Evolutionary conservation across 2,888 invertebrate genomes (phyloP).

Genomic region (Atethmia centrago): DNA sequence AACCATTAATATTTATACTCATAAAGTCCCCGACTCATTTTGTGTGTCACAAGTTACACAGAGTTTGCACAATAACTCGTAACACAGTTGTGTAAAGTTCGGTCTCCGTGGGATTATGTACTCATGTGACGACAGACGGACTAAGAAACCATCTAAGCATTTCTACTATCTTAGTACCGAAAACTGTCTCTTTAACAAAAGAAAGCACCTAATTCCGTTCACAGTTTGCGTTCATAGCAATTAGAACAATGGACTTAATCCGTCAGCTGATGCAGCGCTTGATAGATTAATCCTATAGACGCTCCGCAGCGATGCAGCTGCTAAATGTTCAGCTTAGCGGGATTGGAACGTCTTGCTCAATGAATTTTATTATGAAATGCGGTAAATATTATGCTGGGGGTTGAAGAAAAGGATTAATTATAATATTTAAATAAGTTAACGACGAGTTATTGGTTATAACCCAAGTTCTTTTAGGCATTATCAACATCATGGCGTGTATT

Average conservation of each 20-base stretch:
- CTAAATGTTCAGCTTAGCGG: constrained; percentile 42
- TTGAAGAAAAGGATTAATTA: constrained; percentile 16
- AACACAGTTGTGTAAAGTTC: neutral
- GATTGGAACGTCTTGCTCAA: constrained; percentile 29
- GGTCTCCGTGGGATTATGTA: neutral
- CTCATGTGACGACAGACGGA: neutral
- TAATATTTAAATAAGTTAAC: neutral
- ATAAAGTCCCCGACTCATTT: too few relatives aligned
- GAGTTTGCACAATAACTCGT: too few relatives aligned
- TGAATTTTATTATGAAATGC: constrained; percentile 18
- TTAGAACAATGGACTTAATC: constrained; percentile 55
- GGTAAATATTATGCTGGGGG: neutral
- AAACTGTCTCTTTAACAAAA: neutral
- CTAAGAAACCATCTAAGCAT: neutral
- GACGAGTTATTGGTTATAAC: neutral
- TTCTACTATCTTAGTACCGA: neutral
- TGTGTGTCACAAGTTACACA: neutral
- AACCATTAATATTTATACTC: too few relatives aligned
- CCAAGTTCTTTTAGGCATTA: neutral
- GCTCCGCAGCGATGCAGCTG: constrained; percentile 48
- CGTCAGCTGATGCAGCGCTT: constrained; percentile 52
- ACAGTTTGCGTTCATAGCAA: constrained; percentile 32
- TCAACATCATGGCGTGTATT: neutral
- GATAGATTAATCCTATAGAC: constrained; percentile 56
- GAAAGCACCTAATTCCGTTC: constrained; percentile 5